phyloP scores from a whole-genome alignment of 2,113 vertebrate genomes.

The Strix aluco region DNA sequence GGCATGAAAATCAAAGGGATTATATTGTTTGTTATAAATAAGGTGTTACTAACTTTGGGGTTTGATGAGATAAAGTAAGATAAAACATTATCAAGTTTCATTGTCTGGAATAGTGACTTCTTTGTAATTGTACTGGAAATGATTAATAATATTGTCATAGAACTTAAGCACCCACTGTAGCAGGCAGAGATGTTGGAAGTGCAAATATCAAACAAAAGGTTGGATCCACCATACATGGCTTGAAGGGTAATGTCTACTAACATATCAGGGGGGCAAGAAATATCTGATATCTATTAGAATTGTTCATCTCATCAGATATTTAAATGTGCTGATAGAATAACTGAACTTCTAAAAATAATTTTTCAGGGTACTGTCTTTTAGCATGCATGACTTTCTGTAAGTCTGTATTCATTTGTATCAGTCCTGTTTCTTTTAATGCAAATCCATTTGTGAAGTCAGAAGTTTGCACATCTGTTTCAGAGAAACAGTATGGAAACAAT shows the following conservation, averaged over 20 bases:
- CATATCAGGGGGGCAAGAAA: neutral
- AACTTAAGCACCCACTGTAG: neutral
- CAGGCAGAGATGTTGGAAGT: neutral
- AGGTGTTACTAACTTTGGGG: neutral
- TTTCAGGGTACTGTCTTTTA: neutral
- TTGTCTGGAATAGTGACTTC: neutral
- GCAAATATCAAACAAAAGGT: neutral
- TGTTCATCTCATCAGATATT: neutral
- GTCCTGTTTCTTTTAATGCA: neutral
- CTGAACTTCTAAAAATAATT: neutral
- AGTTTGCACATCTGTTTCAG: neutral
- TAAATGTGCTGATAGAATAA: slow-evolving; percentile 1
- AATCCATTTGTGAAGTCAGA: neutral
- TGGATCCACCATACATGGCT: neutral
- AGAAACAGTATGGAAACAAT: neutral
- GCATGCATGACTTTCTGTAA: neutral
- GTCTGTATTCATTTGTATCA: neutral
- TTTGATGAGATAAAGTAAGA: neutral
- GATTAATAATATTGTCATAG: neutral
- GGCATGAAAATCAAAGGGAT: neutral
- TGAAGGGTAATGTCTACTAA: neutral
- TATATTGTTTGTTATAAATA: neutral
- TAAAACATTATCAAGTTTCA: neutral
- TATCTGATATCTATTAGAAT: neutral
- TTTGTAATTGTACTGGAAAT: neutral